A percentile compares a stretch with the other conserved stretches of the same genome.
These are phyloP conservation scores for Scytalopus superciliaris DNA, from an alignment of 2,113 vertebrate genomes.

Conservation along the genomic window DNA sequence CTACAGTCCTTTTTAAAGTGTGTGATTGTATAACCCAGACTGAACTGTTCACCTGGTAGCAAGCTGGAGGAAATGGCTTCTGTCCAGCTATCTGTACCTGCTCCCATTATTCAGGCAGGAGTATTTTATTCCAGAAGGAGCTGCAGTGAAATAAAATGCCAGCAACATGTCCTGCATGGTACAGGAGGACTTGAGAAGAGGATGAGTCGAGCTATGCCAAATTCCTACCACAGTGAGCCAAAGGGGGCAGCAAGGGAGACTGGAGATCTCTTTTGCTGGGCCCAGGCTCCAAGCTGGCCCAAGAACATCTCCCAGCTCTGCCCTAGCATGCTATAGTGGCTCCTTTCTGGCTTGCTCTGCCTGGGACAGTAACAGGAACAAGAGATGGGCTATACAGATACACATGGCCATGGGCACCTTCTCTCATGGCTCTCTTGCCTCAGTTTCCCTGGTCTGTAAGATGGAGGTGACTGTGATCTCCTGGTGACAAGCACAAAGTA, in stretches of 20 bases:
- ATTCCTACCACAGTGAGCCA: neutral
- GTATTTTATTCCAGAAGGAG: neutral
- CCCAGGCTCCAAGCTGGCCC: neutral
- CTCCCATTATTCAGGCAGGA: neutral
- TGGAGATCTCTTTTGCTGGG: neutral
- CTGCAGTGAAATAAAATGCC: neutral
- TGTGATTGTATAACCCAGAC: neutral
- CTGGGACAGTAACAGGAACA: neutral
- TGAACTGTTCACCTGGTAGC: neutral
- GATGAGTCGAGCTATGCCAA: neutral
- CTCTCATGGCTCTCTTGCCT: neutral
- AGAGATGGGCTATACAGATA: neutral
- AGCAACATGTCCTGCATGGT: rapidly evolving
- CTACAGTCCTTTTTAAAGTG: neutral
- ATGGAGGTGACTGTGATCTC: neutral
- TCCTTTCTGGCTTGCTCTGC: neutral
- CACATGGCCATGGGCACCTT: neutral
- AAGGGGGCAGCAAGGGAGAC: rapidly evolving
- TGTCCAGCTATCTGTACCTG: neutral
- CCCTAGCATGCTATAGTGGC: neutral
- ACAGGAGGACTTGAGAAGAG: neutral
- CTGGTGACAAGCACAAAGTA: neutral
- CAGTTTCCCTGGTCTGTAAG: neutral
- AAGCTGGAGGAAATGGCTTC: neutral
- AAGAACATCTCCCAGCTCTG: neutral